A percentile compares a stretch with the other conserved stretches of the same genome.
Conservation (phyloP, 2,888 invertebrate genomes). For the Acleris sparsana region DNA sequence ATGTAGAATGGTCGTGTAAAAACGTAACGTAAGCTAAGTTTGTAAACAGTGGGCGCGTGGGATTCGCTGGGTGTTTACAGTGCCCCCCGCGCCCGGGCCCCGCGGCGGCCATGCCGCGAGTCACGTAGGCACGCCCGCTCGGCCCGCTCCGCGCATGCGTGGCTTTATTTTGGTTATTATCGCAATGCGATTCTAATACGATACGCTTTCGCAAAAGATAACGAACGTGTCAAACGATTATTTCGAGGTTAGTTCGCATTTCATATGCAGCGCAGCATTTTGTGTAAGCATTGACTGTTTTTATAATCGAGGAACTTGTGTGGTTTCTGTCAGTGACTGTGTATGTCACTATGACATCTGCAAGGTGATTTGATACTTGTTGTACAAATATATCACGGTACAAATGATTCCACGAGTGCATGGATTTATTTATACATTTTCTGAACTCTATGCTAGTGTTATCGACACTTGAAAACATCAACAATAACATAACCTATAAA, state of each 20-base stretch:
- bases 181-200: conserved; percentile 41
- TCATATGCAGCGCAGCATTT: not conserved
- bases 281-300: no score
- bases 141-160: conserved; percentile 66
- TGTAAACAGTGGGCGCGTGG: conserved; percentile 65
- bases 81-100: conserved; percentile 42
- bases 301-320: no score
- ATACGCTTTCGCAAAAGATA: conserved; percentile 29
- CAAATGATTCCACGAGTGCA: no score
- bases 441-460: no score
- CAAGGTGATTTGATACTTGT: no score
- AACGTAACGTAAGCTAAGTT: conserved; percentile 49
- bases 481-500: no score
- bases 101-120: conserved; percentile 67
- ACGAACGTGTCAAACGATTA: conserved; percentile 1
- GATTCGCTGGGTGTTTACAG: conserved; percentile 65
- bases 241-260: not conserved
- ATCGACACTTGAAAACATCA: no score
- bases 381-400: no score
- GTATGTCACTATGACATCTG: no score
- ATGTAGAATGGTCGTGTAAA: conserved; percentile 25
- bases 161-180: conserved; percentile 69
- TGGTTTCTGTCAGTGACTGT: no score
- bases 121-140: conserved; percentile 73
- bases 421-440: no score